A percentile compares a stretch with the other conserved stretches of the same genome.
Evolutionary conservation across 2,888 invertebrate genomes (phyloP).

Genomic region (Ferrisia virgata): DNA sequence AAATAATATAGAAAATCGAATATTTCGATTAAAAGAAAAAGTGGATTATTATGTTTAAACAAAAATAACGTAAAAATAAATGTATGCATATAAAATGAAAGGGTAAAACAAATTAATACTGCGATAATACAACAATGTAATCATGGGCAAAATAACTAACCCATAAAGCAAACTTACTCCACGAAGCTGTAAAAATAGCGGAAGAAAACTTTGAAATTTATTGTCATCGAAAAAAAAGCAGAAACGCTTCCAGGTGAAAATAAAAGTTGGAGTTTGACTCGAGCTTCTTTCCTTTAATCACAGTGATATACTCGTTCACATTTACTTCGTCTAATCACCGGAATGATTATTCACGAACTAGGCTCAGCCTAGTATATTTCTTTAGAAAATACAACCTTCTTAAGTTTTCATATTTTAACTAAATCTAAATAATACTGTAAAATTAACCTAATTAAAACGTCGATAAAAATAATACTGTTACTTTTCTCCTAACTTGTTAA

Average conservation of each 20-base stretch:
- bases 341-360: not conserved
- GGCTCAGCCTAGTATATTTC: not conserved
- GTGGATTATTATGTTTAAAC: not conserved
- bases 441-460: not conserved
- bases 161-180: too few relatives aligned
- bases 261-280: not conserved
- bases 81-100: too few relatives aligned
- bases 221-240: not conserved
- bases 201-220: not conserved
- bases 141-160: not conserved
- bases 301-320: not conserved
- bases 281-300: not conserved
- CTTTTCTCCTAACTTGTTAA: not conserved
- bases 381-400: not conserved
- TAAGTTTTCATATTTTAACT: not conserved
- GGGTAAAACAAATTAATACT: not conserved
- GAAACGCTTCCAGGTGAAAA: not conserved
- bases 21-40: not conserved
- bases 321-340: not conserved
- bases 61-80: not conserved
- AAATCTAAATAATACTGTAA: not conserved
- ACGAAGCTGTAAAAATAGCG: not conserved
- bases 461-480: constrained; percentile 23
- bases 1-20: not conserved
- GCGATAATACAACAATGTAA: not conserved